Evolutionary conservation across 1,140 invertebrate species (phyloP).

Genomic region (Bombus pyrosoma): DNA sequence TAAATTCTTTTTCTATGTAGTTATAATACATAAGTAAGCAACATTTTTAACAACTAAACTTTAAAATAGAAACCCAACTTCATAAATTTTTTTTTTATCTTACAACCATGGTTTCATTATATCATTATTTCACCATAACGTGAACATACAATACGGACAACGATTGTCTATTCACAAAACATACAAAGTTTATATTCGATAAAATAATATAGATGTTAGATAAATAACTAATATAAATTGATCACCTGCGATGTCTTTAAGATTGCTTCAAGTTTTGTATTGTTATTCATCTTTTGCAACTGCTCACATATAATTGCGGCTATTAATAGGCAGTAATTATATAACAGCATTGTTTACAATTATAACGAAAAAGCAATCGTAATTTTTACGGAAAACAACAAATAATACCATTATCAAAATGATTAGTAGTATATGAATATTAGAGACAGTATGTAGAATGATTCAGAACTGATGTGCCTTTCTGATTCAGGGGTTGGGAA

Average conservation of each 20-base stretch:
- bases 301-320: constrained; percentile 57
- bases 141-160: constrained; percentile 8
- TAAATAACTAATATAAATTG: constrained; percentile 38
- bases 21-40: constrained; percentile 39
- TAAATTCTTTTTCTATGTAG: constrained; percentile 17
- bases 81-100: constrained; percentile 18
- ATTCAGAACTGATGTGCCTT: constrained; percentile 73
- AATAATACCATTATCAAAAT: constrained; percentile 47
- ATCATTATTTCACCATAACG: constrained; percentile 29
- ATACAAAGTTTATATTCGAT: constrained; percentile 34
- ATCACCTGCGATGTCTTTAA: constrained; percentile 36
- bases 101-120: constrained; percentile 22
- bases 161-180: constrained; percentile 15
- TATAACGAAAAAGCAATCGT: constrained; percentile 56
- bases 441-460: constrained; percentile 58
- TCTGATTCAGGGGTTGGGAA: constrained; percentile 67
- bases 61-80: constrained; percentile 10
- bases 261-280: constrained; percentile 52
- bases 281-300: constrained; percentile 44
- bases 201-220: constrained; percentile 36
- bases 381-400: constrained; percentile 49
- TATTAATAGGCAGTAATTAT: constrained; percentile 56
- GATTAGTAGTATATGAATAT: constrained; percentile 58
- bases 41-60: constrained; percentile 47
- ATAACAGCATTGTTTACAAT: constrained; percentile 44